Conservation (phyloP, 2,888 invertebrate species). For the Molorchus minor region DNA sequence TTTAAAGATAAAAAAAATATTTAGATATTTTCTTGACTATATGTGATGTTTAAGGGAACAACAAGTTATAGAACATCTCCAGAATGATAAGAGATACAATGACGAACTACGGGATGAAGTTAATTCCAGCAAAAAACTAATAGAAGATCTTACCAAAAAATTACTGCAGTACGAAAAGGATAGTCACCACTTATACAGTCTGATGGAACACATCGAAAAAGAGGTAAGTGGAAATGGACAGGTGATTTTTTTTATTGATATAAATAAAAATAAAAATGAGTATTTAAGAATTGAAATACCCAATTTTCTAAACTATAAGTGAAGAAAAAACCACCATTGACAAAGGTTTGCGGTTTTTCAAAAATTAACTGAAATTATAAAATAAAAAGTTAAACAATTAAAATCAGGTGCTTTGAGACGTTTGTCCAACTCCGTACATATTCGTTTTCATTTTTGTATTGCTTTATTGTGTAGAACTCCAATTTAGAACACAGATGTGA, state of each 20-base stretch:
- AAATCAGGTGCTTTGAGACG: no score
- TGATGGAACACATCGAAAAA: conserved; percentile 37
- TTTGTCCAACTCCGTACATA: not conserved
- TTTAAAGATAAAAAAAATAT: not conserved
- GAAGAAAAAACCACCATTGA: no score
- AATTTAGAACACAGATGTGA: conserved; percentile 43
- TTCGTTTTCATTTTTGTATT: conserved; percentile 4
- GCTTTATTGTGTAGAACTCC: conserved; percentile 41
- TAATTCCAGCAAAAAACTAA: conserved; percentile 40
- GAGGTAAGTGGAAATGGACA: conserved; percentile 36
- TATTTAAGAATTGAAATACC: no score
- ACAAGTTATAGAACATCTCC: conserved; percentile 45
- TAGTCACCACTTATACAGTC: conserved; percentile 34
- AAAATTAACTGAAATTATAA: no score
- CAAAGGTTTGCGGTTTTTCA: no score
- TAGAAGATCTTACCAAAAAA: conserved; percentile 44
- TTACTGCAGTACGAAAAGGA: conserved; percentile 46
- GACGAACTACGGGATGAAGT: conserved; percentile 49
- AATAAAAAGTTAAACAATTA: no score
- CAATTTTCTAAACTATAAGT: no score
- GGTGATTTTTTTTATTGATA: not conserved
- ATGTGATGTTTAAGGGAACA: conserved; percentile 44
- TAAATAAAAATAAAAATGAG: not conserved
- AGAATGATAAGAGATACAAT: conserved; percentile 40
- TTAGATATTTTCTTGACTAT: not conserved